Conservation (phyloP, 2,113 vertebrate species). For the Alaudala cheleensis region DNA sequence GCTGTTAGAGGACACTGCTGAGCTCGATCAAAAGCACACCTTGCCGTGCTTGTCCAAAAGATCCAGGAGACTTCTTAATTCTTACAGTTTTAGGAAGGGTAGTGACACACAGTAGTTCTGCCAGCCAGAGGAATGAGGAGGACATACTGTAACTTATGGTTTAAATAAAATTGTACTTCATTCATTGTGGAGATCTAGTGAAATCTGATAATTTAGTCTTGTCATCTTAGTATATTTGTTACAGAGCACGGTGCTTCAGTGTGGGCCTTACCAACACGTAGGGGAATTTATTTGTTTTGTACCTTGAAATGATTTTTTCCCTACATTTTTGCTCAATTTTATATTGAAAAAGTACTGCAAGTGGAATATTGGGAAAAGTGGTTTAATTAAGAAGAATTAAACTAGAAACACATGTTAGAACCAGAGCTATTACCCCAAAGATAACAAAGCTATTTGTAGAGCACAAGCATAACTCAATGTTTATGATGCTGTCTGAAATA, state of each 20-base stretch:
- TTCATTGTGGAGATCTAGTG: not conserved
- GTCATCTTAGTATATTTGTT: not conserved
- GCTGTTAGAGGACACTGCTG: accelerated
- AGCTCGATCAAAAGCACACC: not conserved
- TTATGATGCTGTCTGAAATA: not conserved
- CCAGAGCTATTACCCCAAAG: not conserved
- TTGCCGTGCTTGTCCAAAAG: accelerated
- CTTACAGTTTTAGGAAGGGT: not conserved
- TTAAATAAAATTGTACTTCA: not conserved
- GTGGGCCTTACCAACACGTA: not conserved
- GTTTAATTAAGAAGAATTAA: not conserved
- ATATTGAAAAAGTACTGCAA: not conserved
- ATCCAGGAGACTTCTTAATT: not conserved
- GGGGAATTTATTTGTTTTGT: not conserved
- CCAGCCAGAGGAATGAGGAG: not conserved
- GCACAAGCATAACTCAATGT: not conserved
- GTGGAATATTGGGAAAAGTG: not conserved
- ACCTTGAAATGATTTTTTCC: not conserved
- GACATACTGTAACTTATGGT: accelerated
- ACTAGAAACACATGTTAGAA: not conserved
- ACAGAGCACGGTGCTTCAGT: not conserved
- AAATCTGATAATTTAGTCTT: not conserved
- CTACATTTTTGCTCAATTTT: not conserved
- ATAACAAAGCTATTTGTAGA: not conserved
- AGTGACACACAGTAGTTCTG: not conserved